Evolutionary conservation across 2,888 invertebrate species (phyloP).

Genomic region (Phalangium opilio): DNA sequence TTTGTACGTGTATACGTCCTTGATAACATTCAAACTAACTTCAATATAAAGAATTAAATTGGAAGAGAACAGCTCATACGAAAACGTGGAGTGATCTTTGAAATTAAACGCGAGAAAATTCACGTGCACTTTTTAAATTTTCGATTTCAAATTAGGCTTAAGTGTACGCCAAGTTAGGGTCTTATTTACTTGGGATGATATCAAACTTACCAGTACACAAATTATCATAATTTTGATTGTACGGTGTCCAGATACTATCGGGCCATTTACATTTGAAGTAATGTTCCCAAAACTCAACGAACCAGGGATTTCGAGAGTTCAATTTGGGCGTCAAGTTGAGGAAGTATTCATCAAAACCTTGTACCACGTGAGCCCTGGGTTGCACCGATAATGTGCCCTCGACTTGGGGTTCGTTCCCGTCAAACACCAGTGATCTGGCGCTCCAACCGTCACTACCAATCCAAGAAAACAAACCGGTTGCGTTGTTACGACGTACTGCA

Average conservation of each 20-base stretch:
- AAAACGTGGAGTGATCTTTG: no score
- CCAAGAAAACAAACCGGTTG: slow-evolving; percentile 81
- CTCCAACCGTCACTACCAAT: slow-evolving; percentile 95
- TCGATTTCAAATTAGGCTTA: no score
- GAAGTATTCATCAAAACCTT: slow-evolving; percentile 75
- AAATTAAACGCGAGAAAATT: no score
- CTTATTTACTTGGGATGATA: no score
- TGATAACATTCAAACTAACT: no score
- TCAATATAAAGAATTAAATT: no score
- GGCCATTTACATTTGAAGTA: slow-evolving; percentile 64
- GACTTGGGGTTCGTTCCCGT: slow-evolving; percentile 74
- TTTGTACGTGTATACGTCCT: no score
- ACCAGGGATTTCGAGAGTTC: slow-evolving; percentile 87
- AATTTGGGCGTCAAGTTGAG: slow-evolving; percentile 64
- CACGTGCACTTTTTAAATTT: no score
- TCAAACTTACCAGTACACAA: neutral
- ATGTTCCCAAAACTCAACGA: slow-evolving; percentile 88
- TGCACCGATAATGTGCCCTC: slow-evolving; percentile 86
- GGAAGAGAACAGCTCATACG: no score
- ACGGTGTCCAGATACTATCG: slow-evolving; percentile 61
- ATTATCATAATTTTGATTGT: neutral
- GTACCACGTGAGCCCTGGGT: slow-evolving; percentile 76
- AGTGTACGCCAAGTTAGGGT: no score
- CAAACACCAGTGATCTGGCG: slow-evolving; percentile 59
- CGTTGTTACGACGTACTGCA: slow-evolving; percentile 69